These are phyloP conservation scores for Strongylocentrotus purpuratus DNA, from an alignment of 35 echinoderm and acorn worm species.

Conservation along the genomic window DNA sequence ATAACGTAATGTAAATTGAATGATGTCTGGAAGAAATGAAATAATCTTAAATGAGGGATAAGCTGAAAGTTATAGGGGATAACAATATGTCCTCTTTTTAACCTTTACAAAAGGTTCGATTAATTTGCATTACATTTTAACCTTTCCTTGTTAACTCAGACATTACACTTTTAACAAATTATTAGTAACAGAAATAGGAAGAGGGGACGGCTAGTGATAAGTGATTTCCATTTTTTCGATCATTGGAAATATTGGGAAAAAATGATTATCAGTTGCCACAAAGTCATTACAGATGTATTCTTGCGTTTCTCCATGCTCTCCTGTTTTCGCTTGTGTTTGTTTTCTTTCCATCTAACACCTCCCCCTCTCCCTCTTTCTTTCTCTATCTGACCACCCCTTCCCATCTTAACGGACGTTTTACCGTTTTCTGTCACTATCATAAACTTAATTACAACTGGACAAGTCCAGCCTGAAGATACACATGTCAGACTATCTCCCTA, in stretches of 20 bases:
- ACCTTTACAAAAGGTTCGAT: too few species aligned
- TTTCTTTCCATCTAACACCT: neutral
- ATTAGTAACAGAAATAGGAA: too few species aligned
- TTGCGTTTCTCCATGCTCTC: neutral
- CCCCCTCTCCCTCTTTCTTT: neutral
- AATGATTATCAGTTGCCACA: too few species aligned
- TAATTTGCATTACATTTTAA: too few species aligned
- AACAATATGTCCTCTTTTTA: too few species aligned
- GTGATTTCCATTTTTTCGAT: neutral
- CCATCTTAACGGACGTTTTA: neutral
- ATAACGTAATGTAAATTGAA: neutral
- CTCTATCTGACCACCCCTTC: neutral
- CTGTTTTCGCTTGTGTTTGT: neutral
- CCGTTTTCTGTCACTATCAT: neutral
- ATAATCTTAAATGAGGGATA: too few species aligned
- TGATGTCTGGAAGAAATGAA: neutral
- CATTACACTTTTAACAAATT: too few species aligned
- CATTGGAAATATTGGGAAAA: too few species aligned
- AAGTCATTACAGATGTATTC: too few species aligned
- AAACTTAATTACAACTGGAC: constrained; percentile 12
- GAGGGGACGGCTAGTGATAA: too few species aligned
- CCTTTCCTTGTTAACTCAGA: too few species aligned
- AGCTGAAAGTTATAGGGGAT: too few species aligned
- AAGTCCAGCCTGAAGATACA: neutral
- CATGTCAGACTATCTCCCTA: neutral